A percentile compares a stretch with the other conserved stretches of the same genome.
Evolutionary conservation across 1,140 invertebrate species (phyloP).

Genomic region (Mercenaria mercenaria): DNA sequence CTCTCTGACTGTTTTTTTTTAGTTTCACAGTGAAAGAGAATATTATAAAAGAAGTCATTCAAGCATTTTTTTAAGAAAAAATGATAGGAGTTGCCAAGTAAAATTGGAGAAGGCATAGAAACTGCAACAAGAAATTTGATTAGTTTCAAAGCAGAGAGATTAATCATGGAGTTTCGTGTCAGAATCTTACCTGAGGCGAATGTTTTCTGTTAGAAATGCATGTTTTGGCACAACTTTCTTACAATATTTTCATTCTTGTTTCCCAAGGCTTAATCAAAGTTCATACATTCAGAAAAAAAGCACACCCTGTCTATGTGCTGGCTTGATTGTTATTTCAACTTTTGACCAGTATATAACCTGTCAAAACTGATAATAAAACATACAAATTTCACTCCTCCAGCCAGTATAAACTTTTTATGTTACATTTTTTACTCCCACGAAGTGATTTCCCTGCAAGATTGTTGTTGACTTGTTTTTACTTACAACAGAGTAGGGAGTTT

Average conservation of each 20-base stretch:
- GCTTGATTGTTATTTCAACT: slow-evolving; percentile 1
- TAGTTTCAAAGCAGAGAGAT: background rate
- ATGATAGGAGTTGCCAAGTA: no score
- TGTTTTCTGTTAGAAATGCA: background rate
- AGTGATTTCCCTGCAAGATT: background rate
- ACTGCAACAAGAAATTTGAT: background rate
- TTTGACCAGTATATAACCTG: background rate
- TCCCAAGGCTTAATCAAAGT: background rate
- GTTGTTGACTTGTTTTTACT: background rate
- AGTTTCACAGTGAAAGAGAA: no score
- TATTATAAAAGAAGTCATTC: no score
- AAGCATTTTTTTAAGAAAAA: no score
- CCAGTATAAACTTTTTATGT: background rate
- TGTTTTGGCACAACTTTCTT: background rate
- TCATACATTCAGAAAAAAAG: background rate
- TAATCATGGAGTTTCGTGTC: background rate
- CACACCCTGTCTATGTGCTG: background rate
- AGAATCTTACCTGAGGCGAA: background rate
- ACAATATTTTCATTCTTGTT: background rate
- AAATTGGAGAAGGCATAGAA: no score
- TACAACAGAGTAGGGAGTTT: background rate
- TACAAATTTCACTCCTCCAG: background rate
- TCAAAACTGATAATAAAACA: background rate
- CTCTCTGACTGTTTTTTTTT: no score
- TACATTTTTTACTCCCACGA: background rate